phyloP scores from a whole-genome alignment of 2,888 invertebrate species.

The Hydraecia micacea region DNA sequence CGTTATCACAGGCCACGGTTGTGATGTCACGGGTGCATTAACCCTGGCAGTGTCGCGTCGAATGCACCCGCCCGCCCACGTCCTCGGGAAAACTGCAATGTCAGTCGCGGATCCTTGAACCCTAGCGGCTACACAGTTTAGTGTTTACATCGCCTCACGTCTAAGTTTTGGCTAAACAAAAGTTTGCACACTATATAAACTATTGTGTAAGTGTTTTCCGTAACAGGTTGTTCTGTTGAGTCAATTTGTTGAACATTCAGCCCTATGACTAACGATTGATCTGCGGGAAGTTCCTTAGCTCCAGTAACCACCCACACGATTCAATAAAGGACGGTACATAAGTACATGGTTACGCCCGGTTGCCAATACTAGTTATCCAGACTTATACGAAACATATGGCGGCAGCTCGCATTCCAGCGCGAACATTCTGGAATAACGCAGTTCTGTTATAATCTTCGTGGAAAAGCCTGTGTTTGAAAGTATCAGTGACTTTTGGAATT shows the following conservation, averaged over 20 bases:
- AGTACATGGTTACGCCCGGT: conserved; percentile 65
- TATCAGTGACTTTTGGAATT: conserved; percentile 48
- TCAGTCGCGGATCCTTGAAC: conserved; percentile 77
- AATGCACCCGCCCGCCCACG: conserved; percentile 77
- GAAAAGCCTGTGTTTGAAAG: conserved; percentile 71
- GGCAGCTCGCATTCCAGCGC: conserved; percentile 77
- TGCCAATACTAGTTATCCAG: conserved; percentile 78
- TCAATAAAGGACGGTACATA: conserved; percentile 66
- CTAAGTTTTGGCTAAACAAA: conserved; percentile 16
- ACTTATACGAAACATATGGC: conserved; percentile 85
- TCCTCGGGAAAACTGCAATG: conserved; percentile 74
- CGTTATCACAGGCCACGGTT: conserved; percentile 69
- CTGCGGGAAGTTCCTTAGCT: conserved; percentile 46
- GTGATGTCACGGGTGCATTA: conserved; percentile 84
- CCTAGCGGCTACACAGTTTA: conserved; percentile 57
- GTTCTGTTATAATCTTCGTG: conserved; percentile 75
- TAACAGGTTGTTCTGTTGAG: conserved; percentile 17
- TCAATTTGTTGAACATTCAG: conserved; percentile 20
- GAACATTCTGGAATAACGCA: conserved; percentile 83
- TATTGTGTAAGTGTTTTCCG: conserved; percentile 1
- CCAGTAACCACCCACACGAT: conserved; percentile 60
- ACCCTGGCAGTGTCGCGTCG: conserved; percentile 76
- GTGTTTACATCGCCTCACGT: conserved; percentile 34
- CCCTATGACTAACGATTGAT: conserved; percentile 37
- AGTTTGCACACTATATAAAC: background rate